A percentile compares a stretch with the other conserved stretches of the same genome.
These are phyloP conservation scores for Drosophila helvetica DNA, from an alignment of 2,888 invertebrate species.

Conservation along the genomic window DNA sequence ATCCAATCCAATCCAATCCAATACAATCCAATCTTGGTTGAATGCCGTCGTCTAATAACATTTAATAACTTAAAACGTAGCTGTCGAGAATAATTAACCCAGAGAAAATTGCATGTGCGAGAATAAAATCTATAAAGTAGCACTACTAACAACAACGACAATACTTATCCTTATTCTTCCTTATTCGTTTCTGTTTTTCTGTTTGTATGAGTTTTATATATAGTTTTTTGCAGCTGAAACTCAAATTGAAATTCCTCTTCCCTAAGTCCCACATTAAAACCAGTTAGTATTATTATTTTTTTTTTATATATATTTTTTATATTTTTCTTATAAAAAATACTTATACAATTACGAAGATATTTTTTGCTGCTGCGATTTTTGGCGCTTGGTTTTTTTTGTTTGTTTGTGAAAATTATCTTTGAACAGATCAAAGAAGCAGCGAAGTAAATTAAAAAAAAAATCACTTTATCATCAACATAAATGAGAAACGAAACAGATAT, in stretches of 20 bases:
- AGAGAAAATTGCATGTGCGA: conserved; percentile 12
- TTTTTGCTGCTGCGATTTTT: conserved; percentile 72
- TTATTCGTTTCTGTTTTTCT: not conserved
- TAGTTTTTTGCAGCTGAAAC: not conserved
- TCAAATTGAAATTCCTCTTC: not conserved
- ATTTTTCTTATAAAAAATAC: conserved; percentile 82
- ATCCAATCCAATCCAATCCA: not conserved
- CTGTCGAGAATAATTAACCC: conserved; percentile 24
- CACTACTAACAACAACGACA: conserved; percentile 4
- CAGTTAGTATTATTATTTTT: not conserved
- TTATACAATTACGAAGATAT: conserved; percentile 80
- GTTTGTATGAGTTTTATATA: not conserved
- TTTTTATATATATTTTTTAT: conserved; percentile 73
- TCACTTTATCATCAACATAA: conserved; percentile 64
- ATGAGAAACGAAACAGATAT: conserved; percentile 28
- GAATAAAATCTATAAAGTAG: conserved; percentile 52
- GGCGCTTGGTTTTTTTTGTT: conserved; percentile 54
- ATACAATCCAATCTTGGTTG: conserved; percentile 29
- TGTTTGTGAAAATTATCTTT: conserved; percentile 57
- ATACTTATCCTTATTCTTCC: not conserved
- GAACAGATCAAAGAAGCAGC: conserved; percentile 68
- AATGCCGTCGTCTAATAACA: conserved; percentile 43
- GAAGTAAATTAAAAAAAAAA: conserved; percentile 66
- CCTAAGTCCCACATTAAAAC: not conserved
- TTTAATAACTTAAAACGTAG: conserved; percentile 19